A percentile compares a stretch with the other conserved stretches of the same genome.
These are phyloP conservation scores for Labia minor DNA, from an alignment of 2,888 invertebrate species.

Conservation along the genomic window DNA sequence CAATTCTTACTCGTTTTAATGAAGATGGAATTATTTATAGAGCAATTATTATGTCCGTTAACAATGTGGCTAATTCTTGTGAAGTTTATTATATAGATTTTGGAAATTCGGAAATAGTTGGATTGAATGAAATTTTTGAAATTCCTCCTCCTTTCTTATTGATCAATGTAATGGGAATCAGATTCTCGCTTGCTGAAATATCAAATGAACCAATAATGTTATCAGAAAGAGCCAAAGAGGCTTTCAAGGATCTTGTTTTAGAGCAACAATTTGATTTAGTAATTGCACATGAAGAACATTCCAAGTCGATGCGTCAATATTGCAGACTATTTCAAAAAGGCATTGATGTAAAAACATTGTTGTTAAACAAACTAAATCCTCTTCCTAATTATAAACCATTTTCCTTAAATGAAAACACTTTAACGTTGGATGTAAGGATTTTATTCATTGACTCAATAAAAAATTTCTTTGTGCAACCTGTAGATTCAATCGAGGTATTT, in stretches of 20 bases:
- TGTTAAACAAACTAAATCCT: background rate
- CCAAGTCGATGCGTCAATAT: background rate
- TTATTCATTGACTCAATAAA: background rate
- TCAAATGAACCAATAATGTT: background rate
- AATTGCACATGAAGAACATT: background rate
- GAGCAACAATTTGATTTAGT: background rate
- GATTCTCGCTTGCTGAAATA: background rate
- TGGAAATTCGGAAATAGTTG: background rate
- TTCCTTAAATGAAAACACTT: background rate
- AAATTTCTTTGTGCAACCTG: background rate
- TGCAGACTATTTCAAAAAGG: background rate
- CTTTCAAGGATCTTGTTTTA: background rate
- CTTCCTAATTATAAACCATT: background rate
- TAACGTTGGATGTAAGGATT: background rate
- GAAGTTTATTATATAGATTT: conserved; percentile 5
- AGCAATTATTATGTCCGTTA: background rate
- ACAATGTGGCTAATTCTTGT: background rate
- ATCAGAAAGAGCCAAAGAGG: background rate
- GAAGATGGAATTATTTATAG: background rate
- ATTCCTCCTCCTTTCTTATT: background rate
- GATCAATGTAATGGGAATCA: background rate
- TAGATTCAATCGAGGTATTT: background rate
- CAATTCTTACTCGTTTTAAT: background rate
- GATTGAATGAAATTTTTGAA: background rate
- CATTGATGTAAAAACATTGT: background rate